A percentile compares a stretch with the other conserved stretches of the same genome.
Evolutionary conservation across 92 coral and sea anemone genomes (phyloP).

Genomic region (Zoanthus solanderi): DNA sequence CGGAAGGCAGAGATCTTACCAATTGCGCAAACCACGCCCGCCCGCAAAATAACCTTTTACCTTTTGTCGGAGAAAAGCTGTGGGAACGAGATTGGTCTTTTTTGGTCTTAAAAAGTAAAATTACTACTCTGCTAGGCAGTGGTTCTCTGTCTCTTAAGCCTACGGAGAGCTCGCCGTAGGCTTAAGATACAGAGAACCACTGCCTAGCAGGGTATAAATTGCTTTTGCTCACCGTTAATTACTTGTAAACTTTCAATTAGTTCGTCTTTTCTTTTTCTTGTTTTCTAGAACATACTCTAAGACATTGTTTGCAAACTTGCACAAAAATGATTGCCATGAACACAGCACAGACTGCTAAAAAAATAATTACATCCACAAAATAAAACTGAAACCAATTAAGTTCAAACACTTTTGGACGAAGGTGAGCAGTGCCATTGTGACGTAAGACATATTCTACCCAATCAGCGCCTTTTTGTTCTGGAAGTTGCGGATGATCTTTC

Average conservation of each 20-base stretch:
- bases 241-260: not conserved
- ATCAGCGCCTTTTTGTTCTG: slow-evolving; percentile 25
- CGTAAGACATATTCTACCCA: slow-evolving; percentile 39
- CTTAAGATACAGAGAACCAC: too few relatives aligned
- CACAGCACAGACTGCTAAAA: not conserved
- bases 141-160: too few relatives aligned
- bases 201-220: too few relatives aligned
- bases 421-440: slow-evolving; percentile 27
- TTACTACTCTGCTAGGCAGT: too few relatives aligned
- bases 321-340: not conserved
- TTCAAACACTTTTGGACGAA: slow-evolving; percentile 12
- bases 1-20: too few relatives aligned
- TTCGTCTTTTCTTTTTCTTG: not conserved
- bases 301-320: not conserved
- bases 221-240: too few relatives aligned
- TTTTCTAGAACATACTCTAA: not conserved
- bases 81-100: too few relatives aligned
- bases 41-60: too few relatives aligned
- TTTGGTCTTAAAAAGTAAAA: too few relatives aligned
- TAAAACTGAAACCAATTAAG: slow-evolving; percentile 22
- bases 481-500: not conserved
- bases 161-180: too few relatives aligned
- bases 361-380: not conserved
- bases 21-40: too few relatives aligned
- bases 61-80: too few relatives aligned